Evolutionary conservation across 2,113 vertebrate species (phyloP).

Genomic region (Phrynosoma blainvillii): DNA sequence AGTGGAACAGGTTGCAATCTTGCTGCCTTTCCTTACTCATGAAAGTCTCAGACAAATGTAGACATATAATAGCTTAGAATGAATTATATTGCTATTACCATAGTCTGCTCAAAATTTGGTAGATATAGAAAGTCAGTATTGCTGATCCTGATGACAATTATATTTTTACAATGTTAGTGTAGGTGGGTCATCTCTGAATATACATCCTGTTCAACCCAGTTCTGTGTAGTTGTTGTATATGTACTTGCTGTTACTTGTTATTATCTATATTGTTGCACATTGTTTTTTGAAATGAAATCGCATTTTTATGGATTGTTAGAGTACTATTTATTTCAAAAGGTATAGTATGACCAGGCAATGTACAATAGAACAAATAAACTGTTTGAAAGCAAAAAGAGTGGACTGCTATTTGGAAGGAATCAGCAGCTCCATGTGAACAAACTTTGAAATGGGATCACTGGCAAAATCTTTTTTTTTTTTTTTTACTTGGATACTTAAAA

Average conservation of each 20-base stretch:
- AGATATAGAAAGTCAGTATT: not conserved
- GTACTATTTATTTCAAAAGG: too few relatives aligned
- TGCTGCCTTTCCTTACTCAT: not conserved
- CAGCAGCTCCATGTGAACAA: not conserved
- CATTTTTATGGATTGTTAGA: too few relatives aligned
- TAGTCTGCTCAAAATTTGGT: not conserved
- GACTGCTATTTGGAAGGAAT: not conserved
- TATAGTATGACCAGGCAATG: too few relatives aligned
- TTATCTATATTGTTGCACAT: too few relatives aligned
- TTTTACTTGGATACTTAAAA: not conserved
- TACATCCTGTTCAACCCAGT: not conserved
- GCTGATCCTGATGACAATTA: not conserved
- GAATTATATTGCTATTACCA: not conserved
- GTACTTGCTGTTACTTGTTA: too few relatives aligned
- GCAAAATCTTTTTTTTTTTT: not conserved
- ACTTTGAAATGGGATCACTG: not conserved
- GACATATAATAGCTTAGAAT: not conserved
- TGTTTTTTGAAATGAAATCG: too few relatives aligned
- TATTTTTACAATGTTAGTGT: not conserved
- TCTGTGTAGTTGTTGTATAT: too few relatives aligned
- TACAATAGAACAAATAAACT: too few relatives aligned
- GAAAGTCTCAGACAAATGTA: not conserved
- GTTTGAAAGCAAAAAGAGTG: not conserved
- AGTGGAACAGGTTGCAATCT: not conserved
- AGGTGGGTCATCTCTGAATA: not conserved